phyloP scores from a whole-genome alignment of 2,113 vertebrate genomes.

The Noctilio leporinus region DNA sequence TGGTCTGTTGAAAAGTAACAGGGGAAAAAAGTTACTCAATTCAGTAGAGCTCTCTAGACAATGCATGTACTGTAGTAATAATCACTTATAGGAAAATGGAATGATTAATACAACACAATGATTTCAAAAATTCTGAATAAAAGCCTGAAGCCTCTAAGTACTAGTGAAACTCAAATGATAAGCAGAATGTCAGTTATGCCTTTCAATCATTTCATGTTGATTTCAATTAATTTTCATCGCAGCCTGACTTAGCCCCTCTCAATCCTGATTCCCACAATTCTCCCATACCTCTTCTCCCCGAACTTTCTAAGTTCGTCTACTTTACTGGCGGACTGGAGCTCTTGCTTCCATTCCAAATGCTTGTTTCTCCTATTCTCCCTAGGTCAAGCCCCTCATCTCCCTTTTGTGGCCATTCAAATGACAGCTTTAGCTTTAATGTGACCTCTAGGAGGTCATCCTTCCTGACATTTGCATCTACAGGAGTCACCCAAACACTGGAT shows the following conservation, averaged over 20 bases:
- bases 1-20: conserved; percentile 80
- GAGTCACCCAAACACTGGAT: neutral
- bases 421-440: neutral
- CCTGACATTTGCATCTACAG: neutral
- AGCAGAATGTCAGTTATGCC: neutral
- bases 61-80: neutral
- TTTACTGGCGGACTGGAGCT: neutral
- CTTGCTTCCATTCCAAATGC: neutral
- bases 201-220: neutral
- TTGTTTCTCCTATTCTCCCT: neutral
- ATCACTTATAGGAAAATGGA: neutral
- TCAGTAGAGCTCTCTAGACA: conserved; percentile 13
- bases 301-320: neutral
- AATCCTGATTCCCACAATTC: neutral
- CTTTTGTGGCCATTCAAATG: neutral
- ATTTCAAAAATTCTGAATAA: conserved; percentile 21
- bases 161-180: conserved; percentile 5
- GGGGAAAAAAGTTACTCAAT: neutral
- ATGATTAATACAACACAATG: neutral
- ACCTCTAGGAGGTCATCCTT: neutral
- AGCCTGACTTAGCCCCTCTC: neutral
- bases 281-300: neutral
- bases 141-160: neutral
- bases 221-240: neutral
- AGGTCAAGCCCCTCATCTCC: neutral